phyloP scores from a whole-genome alignment of 2,113 vertebrate species.

The Entelurus aequoreus region DNA sequence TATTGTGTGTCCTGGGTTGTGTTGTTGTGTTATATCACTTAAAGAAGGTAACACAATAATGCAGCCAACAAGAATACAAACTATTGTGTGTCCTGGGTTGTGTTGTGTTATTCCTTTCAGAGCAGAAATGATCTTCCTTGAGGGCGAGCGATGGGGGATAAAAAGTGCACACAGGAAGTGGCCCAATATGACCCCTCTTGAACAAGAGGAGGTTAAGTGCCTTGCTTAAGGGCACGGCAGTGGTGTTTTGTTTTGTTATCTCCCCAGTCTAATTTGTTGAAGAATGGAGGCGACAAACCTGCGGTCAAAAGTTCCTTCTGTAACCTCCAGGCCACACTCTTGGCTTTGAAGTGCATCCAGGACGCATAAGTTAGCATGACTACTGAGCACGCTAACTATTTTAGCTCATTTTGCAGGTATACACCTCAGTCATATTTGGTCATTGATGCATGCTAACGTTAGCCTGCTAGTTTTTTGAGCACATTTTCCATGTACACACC shows the following conservation, averaged over 20 bases:
- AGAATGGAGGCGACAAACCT: constrained; percentile 6
- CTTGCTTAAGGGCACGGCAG: constrained; percentile 38
- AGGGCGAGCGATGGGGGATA: background rate
- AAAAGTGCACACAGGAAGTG: constrained; percentile 12
- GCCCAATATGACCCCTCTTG: constrained; percentile 7
- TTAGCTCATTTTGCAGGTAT: too few species aligned
- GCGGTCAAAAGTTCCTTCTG: constrained; percentile 16
- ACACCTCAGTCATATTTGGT: too few species aligned
- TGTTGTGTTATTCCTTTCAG: background rate
- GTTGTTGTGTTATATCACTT: too few species aligned
- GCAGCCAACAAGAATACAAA: too few species aligned
- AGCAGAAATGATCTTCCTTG: constrained; percentile 1
- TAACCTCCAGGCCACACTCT: constrained; percentile 21
- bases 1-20: too few species aligned
- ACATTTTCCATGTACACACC: too few species aligned
- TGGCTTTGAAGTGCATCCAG: background rate
- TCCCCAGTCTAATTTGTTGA: constrained; percentile 37
- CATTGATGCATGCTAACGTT: too few species aligned
- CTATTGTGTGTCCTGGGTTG: too few species aligned
- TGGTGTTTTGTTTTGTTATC: constrained; percentile 24
- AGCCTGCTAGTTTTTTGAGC: too few species aligned
- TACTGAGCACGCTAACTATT: background rate
- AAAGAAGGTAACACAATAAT: too few species aligned
- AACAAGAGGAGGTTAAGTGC: constrained; percentile 24
- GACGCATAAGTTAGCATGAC: constrained; percentile 11